Base-by-base conservation (phyloP, 2,113 vertebrate species). In the Cyanoliseus patagonus region DNA sequence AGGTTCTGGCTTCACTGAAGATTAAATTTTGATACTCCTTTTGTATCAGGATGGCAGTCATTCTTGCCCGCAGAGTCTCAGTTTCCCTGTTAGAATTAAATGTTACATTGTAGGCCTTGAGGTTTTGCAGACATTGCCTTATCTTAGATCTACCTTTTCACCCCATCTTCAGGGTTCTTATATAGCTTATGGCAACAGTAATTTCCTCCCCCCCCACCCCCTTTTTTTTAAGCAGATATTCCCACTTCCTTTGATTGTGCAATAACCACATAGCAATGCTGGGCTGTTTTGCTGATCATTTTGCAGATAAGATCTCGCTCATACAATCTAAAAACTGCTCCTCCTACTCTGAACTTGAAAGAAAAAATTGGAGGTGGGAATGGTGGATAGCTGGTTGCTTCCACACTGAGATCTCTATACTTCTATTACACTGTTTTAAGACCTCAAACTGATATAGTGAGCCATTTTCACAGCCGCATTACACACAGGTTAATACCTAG, bases 11-110 rank as follows among this genome's bases (percentile, higher is more conserved):
- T 8, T 86, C 4, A 3, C 0, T 86, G 37, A 57, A 55, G 14
- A 27, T 72, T 18, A 49, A 44, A 55, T n/a, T 44, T 11, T 41
- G 44, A 51, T 59, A 27, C 8, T 53, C 17, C 12, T 74, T 88
- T 57, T 67, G 11, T 27, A 18, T 51, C 25, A 67, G n/a, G 42
- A 53, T 37, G 17, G 27, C 19, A 20, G 46, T 30, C 67, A 28
- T 17, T 17, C 19, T 63, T 15, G 17, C 8, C 7, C 47, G 37
- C 0, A 0, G 37, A 39, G 14, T 11, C 46, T 42, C n/a, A 46
- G 20, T 42, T 63, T 18, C 17, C 28, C 10, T 25, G 3, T 31
- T 17, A n/a, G 20, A 63, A 66, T 4, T 3, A 33, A 77, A 13
- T 13, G 8, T 7, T 81, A 49, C 12, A 11, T 6, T 39, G 51